phyloP scores from a whole-genome alignment of 2,797 vertebrate species.

The Alca torda region DNA sequence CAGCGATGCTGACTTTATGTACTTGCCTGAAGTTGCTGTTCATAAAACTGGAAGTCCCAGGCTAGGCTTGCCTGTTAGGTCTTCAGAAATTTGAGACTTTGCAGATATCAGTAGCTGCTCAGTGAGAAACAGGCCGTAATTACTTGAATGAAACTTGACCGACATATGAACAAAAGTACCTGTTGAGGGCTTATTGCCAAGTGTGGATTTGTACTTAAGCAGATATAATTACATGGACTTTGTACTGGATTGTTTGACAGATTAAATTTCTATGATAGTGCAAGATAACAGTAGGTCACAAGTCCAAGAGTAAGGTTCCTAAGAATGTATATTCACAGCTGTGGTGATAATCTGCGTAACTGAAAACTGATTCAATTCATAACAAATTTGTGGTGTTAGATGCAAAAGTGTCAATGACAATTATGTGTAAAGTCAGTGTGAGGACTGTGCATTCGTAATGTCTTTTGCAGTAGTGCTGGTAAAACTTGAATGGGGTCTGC shows the following conservation, averaged over 20 bases:
- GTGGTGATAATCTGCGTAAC: not conserved
- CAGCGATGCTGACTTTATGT: not conserved
- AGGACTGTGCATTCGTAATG: not conserved
- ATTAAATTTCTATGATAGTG: not conserved
- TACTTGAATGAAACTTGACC: not conserved
- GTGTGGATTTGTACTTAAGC: not conserved
- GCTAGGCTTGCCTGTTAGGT: not conserved
- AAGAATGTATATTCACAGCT: not conserved
- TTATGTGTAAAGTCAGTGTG: not conserved
- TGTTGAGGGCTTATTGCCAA: not conserved
- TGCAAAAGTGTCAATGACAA: not conserved
- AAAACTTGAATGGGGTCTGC: not conserved
- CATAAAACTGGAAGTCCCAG: not conserved
- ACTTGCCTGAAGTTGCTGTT: not conserved
- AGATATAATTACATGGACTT: conserved; percentile 29
- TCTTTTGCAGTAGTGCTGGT: not conserved
- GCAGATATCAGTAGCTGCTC: not conserved
- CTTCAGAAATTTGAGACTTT: not conserved
- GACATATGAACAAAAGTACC: not conserved
- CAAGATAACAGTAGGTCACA: conserved; percentile 1
- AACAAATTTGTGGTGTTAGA: not conserved
- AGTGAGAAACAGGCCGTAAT: not conserved
- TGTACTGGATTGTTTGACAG: conserved; percentile 14
- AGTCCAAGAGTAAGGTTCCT: not conserved
- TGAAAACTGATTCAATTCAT: not conserved